phyloP scores from a whole-genome alignment of 2,888 invertebrate species.

The Ophioninae sp. region DNA sequence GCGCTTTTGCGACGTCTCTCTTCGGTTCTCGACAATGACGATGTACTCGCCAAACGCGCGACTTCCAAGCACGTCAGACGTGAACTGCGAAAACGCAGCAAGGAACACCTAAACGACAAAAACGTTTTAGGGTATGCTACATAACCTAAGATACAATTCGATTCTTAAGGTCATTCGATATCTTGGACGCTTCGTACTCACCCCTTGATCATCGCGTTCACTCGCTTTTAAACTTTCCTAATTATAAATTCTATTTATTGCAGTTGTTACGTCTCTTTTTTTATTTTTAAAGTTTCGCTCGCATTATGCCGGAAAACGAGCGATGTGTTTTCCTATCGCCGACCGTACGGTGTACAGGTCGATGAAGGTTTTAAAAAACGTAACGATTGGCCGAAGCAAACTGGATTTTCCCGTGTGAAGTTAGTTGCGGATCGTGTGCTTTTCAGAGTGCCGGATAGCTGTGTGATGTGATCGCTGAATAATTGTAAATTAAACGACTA shows the following conservation, averaged over 20 bases:
- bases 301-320: constrained; percentile 35
- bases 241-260: background rate
- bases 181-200: background rate
- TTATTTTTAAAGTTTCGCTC: background rate
- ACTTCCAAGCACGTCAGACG: constrained; percentile 23
- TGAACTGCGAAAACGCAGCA: constrained; percentile 32
- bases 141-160: background rate
- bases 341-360: background rate
- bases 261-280: background rate
- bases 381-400: background rate
- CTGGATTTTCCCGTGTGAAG: background rate
- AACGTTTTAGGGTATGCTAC: constrained; percentile 16
- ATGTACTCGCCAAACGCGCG: constrained; percentile 26
- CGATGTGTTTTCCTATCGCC: background rate
- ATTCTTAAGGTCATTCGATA: background rate
- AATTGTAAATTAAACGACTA: no score
- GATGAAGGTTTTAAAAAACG: background rate
- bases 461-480: no score
- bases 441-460: no score
- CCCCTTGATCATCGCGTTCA: constrained; percentile 30
- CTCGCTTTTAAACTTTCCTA: background rate
- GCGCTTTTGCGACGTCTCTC: constrained; percentile 84
- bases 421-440: no score
- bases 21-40: constrained; percentile 76
- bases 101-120: constrained; percentile 14